Base-by-base conservation (phyloP, 1,140 invertebrate species). In the Zaprionus camerounensis region DNA sequence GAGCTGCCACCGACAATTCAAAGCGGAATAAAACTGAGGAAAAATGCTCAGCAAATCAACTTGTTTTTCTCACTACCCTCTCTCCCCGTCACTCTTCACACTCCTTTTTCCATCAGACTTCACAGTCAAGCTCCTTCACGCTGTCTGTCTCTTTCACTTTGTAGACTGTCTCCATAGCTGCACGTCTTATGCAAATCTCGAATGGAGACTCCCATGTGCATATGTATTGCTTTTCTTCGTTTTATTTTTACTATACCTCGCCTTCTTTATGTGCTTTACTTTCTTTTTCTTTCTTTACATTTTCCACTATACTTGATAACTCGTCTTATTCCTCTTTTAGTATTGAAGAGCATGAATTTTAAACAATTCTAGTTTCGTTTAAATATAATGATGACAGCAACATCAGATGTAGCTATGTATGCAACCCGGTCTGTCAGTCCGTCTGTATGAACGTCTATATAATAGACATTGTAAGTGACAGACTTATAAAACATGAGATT, bases 21-120 rank as follows among this genome's bases (percentile, higher is more conserved):
- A 61, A 61, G 9, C 34, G 28, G 34, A 34, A 61, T 38, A 34
- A 61, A 36, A 38, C 24, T 61, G 7, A 61, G 58, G 58, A 61
- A 61, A 61, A 36, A 36, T 61, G 34, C 34, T 36, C 22, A 26
- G 46, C 20, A 51, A 51, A 22, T 51, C 46, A 24, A 51, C 41
- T 17, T n/a, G 41, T 7, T 9, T 46, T n/a, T 4, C 41, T 46
- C 41, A 41, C 41, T 46, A 7, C 7, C 11, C 46, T 22, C 20
- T 24, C 20, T n/a, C 38, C 13, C 15, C 5, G 0, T 41, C 4
- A 5, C 15, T 5, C 11, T 22, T 12, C 11, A 22, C 20, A n/a
- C 7, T n/a, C n/a, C 41, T 17, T 9, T n/a, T 11, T 7, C 6
- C n/a, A 2, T 44, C 2, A 5, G 15, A 15, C 6, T 17, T 7